These are phyloP conservation scores for Drosophila neotestacea DNA, from an alignment of 2,888 invertebrate species.

Conservation along the genomic window DNA sequence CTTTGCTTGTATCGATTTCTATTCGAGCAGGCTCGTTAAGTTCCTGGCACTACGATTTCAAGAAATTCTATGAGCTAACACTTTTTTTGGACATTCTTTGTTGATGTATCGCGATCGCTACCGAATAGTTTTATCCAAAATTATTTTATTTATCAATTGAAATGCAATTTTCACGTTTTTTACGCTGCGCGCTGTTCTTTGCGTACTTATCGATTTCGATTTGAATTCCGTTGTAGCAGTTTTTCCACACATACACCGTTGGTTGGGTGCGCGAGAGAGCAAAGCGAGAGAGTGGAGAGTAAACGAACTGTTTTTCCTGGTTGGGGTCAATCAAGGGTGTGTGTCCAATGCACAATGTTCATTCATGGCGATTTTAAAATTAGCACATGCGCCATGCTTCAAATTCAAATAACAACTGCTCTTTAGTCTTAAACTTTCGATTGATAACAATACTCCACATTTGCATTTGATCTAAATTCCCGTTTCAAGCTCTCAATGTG, in stretches of 20 bases:
- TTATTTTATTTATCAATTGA: constrained; percentile 33
- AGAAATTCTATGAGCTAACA: constrained; percentile 75
- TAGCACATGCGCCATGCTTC: constrained; percentile 38
- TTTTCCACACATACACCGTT: constrained; percentile 59
- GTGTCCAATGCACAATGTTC: constrained; percentile 29
- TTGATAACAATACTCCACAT: constrained; percentile 9
- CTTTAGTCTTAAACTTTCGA: neutral
- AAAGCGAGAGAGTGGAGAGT: constrained; percentile 8
- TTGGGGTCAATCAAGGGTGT: constrained; percentile 29
- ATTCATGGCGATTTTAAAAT: constrained; percentile 29
- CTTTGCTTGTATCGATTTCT: constrained; percentile 48
- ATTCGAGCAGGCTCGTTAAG: constrained; percentile 8
- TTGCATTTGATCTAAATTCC: neutral
- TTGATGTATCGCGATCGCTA: constrained; percentile 37
- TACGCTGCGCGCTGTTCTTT: constrained; percentile 48
- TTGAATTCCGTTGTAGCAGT: constrained; percentile 60
- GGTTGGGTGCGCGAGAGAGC: constrained; percentile 33
- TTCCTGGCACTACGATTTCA: constrained; percentile 24
- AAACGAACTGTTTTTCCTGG: constrained; percentile 3
- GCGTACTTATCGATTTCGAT: constrained; percentile 82
- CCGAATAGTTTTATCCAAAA: constrained; percentile 29
- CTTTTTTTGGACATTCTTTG: constrained; percentile 83
- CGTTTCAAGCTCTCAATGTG: neutral
- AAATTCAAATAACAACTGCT: neutral
- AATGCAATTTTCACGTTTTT: constrained; percentile 44